Evolutionary conservation across 2,113 vertebrate genomes (phyloP).

Genomic region (Oryzias curvinotus): DNA sequence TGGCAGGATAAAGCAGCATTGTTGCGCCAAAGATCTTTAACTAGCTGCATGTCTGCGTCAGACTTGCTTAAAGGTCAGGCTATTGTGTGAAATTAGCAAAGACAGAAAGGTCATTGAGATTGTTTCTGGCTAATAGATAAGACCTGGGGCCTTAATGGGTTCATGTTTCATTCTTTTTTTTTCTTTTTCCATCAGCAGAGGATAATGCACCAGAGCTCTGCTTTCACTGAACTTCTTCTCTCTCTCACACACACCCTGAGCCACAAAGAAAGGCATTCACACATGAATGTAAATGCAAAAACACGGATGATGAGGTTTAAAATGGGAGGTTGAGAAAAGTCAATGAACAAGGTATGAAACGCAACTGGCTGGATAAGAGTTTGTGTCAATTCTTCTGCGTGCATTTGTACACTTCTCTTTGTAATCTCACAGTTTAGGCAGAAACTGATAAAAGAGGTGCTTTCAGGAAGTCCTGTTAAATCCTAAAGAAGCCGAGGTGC

Average conservation of each 20-base stretch:
- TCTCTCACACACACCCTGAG: conserved; percentile 2
- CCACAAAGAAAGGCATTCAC: not conserved
- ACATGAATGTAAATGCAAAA: conserved; percentile 1
- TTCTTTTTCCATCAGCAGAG: conserved; percentile 44
- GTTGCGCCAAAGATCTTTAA: conserved; percentile 62
- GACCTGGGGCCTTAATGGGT: conserved; percentile 65
- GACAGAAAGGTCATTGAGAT: conserved; percentile 79
- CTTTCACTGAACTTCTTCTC: conserved; percentile 17
- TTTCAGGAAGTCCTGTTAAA: conserved; percentile 6
- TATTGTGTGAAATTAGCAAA: conserved; percentile 75
- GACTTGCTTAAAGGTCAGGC: conserved; percentile 73
- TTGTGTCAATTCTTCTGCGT: conserved; percentile 16
- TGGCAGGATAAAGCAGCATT: conserved; percentile 48
- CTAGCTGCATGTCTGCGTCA: conserved; percentile 48
- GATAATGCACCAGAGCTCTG: conserved; percentile 40
- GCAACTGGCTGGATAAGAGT: conserved; percentile 30
- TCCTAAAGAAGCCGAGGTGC: conserved; percentile 9
- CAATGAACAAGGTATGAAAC: conserved; percentile 50
- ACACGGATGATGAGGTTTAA: not conserved
- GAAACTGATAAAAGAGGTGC: conserved; percentile 31
- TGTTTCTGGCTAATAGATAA: conserved; percentile 70
- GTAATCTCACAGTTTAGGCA: conserved; percentile 32
- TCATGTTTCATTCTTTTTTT: conserved; percentile 59
- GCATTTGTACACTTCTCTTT: conserved; percentile 13
- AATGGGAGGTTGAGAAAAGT: conserved; percentile 23